phyloP scores from a whole-genome alignment of 2,888 invertebrate genomes.

The Drosophila paramelanica region DNA sequence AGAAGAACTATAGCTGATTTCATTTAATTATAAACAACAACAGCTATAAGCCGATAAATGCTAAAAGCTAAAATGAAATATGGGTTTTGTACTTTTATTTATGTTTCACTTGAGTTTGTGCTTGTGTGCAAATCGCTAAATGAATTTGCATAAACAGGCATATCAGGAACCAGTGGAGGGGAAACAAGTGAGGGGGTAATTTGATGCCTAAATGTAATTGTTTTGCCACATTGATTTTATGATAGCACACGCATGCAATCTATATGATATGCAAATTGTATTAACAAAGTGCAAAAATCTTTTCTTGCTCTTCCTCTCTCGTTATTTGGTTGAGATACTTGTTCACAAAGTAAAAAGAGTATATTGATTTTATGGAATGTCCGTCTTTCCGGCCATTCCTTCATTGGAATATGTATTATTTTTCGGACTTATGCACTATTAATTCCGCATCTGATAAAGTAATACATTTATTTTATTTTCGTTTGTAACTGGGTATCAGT shows the following conservation, averaged over 20 bases:
- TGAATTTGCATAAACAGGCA: slow-evolving; percentile 64
- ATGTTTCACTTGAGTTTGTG: slow-evolving; percentile 44
- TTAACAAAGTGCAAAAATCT: slow-evolving; percentile 59
- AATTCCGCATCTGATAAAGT: too few relatives aligned
- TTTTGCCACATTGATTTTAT: slow-evolving; percentile 59
- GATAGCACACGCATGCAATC: slow-evolving; percentile 42
- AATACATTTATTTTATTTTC: background rate
- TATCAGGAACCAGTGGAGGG: slow-evolving; percentile 17
- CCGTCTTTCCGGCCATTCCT: too few relatives aligned
- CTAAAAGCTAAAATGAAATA: slow-evolving; percentile 44
- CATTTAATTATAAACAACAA: background rate
- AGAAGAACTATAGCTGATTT: too few relatives aligned
- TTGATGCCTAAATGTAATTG: slow-evolving; percentile 68
- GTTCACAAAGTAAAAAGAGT: too few relatives aligned
- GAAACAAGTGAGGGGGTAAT: slow-evolving; percentile 46
- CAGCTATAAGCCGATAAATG: slow-evolving; percentile 12
- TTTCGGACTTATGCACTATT: too few relatives aligned
- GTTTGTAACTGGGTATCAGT: slow-evolving; percentile 19
- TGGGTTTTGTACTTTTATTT: slow-evolving; percentile 27
- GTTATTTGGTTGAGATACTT: too few relatives aligned
- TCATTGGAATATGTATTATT: too few relatives aligned
- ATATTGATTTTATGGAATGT: background rate
- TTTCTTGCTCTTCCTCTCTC: slow-evolving; percentile 6
- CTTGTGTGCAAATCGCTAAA: slow-evolving; percentile 49
- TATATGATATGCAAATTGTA: slow-evolving; percentile 66